These are phyloP conservation scores for Stichopus chloronotus DNA, from an alignment of 35 echinoderm and acorn worm species.

Conservation along the genomic window DNA sequence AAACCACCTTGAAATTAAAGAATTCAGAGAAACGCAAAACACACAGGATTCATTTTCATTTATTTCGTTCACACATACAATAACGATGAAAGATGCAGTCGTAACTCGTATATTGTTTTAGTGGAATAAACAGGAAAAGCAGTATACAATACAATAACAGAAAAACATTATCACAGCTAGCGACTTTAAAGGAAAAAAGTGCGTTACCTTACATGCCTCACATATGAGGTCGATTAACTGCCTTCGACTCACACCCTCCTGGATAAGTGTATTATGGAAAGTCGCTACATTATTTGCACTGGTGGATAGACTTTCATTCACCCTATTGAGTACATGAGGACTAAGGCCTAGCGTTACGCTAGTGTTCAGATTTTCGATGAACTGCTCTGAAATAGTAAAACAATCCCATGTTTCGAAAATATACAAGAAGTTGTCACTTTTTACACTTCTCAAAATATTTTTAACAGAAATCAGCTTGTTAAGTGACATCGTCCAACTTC, in stretches of 20 bases:
- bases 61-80: too few species aligned
- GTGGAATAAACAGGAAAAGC: too few species aligned
- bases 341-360: not conserved
- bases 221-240: not conserved
- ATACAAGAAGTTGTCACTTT: not conserved
- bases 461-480: not conserved
- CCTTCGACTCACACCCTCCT: not conserved
- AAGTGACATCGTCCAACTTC: not conserved
- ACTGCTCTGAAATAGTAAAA: not conserved
- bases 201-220: slow-evolving; percentile 15
- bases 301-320: not conserved
- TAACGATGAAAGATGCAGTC: too few species aligned
- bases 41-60: too few species aligned
- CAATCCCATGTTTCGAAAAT: slow-evolving; percentile 40
- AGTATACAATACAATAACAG: too few species aligned
- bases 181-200: not conserved
- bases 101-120: too few species aligned
- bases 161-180: too few species aligned
- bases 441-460: slow-evolving; percentile 11
- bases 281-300: not conserved
- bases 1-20: too few species aligned
- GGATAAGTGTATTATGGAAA: not conserved
- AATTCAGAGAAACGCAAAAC: too few species aligned
- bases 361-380: not conserved
- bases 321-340: not conserved